These are phyloP conservation scores for Octomys mimax DNA, from an alignment of 2,797 vertebrate species.

Conservation along the genomic window DNA sequence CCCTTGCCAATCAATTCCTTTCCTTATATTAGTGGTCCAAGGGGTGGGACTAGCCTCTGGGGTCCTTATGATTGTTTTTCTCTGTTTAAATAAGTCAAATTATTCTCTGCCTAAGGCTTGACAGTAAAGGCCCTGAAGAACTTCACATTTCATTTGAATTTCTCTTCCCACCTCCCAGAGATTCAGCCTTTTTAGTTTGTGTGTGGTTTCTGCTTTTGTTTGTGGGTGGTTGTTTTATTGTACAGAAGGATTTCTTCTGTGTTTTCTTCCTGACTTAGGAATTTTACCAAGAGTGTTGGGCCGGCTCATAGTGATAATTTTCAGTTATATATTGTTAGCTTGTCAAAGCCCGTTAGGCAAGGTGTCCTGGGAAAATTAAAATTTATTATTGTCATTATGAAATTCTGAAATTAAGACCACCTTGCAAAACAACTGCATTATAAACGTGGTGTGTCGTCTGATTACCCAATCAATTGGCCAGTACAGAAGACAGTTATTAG, in stretches of 20 bases:
- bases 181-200: constrained; percentile 12
- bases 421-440: constrained; percentile 74
- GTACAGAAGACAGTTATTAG: constrained; percentile 75
- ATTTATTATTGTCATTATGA: constrained; percentile 58
- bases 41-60: neutral
- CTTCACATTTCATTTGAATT: constrained; percentile 5
- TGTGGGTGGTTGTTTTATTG: constrained; percentile 32
- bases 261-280: constrained; percentile 48
- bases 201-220: constrained; percentile 68
- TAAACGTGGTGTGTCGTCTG: neutral
- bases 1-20: neutral
- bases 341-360: constrained; percentile 74
- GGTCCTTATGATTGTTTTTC: neutral
- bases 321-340: constrained; percentile 48
- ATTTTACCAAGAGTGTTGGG: constrained; percentile 19
- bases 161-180: neutral
- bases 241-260: constrained; percentile 36
- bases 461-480: constrained; percentile 58
- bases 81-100: neutral
- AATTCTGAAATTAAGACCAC: constrained; percentile 76
- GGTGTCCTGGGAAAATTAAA: constrained; percentile 72
- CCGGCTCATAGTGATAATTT: constrained; percentile 57
- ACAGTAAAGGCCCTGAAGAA: neutral
- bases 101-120: neutral
- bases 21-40: neutral